Conservation (phyloP, 1,140 invertebrate species). For the Ditylenchus dipsaci region DNA sequence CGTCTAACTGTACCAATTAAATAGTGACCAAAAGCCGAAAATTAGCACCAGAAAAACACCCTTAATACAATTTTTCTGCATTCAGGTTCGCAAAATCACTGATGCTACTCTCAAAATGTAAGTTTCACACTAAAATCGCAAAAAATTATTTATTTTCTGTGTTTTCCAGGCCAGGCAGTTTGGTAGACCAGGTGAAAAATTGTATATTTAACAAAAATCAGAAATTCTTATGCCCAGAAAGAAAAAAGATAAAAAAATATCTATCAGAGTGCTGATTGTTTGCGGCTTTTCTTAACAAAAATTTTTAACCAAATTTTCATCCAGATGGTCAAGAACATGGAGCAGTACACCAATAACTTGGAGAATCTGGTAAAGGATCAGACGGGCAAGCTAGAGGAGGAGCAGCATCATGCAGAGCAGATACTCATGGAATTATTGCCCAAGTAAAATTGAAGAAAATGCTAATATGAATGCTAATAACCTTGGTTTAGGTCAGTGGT, state of each 20-base stretch:
- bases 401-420: conserved; percentile 44
- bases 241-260: no score
- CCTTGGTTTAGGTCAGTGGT: conserved; percentile 37
- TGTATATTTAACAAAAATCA: no score
- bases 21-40: no score
- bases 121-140: background rate
- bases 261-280: no score
- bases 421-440: conserved; percentile 40
- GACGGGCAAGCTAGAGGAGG: conserved; percentile 43
- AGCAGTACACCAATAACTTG: conserved; percentile 41
- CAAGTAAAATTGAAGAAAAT: conserved; percentile 24
- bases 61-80: no score
- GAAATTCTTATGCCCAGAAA: no score
- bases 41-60: no score
- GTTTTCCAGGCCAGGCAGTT: conserved; percentile 35
- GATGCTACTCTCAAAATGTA: conserved; percentile 50
- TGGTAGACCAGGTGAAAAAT: conserved; percentile 29
- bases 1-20: no score
- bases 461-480: background rate
- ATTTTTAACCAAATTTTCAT: no score
- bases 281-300: no score
- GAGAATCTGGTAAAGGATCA: conserved; percentile 42
- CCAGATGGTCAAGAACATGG: conserved; percentile 50
- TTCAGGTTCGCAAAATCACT: conserved; percentile 34
- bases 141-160: background rate